Base-by-base conservation (phyloP, 2,797 vertebrate species). In the Gymnodraco acuticeps region DNA sequence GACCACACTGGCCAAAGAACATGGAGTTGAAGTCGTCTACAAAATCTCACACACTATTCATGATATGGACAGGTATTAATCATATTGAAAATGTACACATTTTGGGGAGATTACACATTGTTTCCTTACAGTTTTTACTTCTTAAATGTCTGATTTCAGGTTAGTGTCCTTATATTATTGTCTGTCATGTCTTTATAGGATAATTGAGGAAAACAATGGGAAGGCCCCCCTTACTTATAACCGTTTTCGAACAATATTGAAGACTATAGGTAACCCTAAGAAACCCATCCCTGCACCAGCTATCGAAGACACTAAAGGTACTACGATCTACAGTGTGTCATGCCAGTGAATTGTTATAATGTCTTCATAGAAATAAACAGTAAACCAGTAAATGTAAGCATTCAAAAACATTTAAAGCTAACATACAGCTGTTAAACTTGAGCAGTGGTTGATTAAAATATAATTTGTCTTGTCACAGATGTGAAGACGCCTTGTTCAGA, bases 41-140 rank as follows among this genome's bases (percentile, higher is more conserved):
- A 93, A 90, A 79, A 85, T 94, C 64, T 95, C 94, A 17, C 93
- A 96, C 84, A 95, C 93, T 2, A 89, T 95, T 47, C 94, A 95
- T 58, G 80, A 95, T 41, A 87, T 90, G 0, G 74, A 96, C 27
- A 94, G 94, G 94, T 95, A 86, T 9, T 7, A 9, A 3, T 66
- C 15, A 2, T 7, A 0, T 9, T 55, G n/a, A 64, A 11, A 15
- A 38, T 13, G 7, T 45, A 10, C 5, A 38, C 20, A 6, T 31
- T 19, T 43, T 4, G 0, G 8, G 2, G 5, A 13, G 15, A 8
- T n/a, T 5, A 8, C 13, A 27, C 3, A 20, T 14, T 8, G 15
- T 38, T 52, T 48, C 4, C 19, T 3, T 23, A 14, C 13, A 27
- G 27, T 5, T 12, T 58, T 5, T 27, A 27, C 27, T 27, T 27